Evolutionary conservation across 2,888 invertebrate species (phyloP).

Genomic region (Polietes domitor): DNA sequence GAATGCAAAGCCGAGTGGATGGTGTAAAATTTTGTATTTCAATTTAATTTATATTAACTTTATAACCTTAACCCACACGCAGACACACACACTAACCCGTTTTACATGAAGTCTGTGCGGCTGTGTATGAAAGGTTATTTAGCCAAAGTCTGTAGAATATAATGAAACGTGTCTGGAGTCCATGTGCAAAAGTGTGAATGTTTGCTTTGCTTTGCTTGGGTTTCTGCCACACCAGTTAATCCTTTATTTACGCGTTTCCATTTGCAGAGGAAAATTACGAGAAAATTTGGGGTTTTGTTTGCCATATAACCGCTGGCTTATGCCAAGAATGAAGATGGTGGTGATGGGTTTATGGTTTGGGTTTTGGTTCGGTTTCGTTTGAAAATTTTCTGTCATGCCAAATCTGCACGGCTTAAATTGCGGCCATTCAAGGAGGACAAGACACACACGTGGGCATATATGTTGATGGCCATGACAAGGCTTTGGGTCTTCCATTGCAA

Average conservation of each 20-base stretch:
- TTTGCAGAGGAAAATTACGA: slow-evolving; percentile 12
- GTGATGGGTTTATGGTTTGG: background rate
- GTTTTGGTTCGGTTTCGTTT: background rate
- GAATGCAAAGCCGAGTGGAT: too few relatives aligned
- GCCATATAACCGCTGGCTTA: background rate
- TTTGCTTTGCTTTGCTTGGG: background rate
- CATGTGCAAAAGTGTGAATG: slow-evolving; percentile 31
- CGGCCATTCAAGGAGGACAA: background rate
- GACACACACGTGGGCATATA: background rate
- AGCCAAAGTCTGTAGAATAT: background rate
- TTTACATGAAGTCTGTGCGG: background rate
- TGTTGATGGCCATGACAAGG: background rate
- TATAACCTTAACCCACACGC: too few relatives aligned
- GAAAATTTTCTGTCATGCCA: slow-evolving; percentile 17
- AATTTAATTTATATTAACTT: too few relatives aligned
- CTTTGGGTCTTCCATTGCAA: background rate
- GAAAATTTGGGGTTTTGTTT: slow-evolving; percentile 27
- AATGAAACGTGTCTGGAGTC: background rate
- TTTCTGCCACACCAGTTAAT: slow-evolving; percentile 47
- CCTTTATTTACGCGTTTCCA: slow-evolving; percentile 54
- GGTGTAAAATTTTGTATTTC: too few relatives aligned
- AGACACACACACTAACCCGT: too few relatives aligned
- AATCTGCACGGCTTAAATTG: slow-evolving; percentile 42
- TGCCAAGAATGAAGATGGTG: background rate
- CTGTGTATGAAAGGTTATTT: background rate